phyloP scores from a whole-genome alignment of 2,797 vertebrate genomes.

The Cichlasoma orientale region DNA sequence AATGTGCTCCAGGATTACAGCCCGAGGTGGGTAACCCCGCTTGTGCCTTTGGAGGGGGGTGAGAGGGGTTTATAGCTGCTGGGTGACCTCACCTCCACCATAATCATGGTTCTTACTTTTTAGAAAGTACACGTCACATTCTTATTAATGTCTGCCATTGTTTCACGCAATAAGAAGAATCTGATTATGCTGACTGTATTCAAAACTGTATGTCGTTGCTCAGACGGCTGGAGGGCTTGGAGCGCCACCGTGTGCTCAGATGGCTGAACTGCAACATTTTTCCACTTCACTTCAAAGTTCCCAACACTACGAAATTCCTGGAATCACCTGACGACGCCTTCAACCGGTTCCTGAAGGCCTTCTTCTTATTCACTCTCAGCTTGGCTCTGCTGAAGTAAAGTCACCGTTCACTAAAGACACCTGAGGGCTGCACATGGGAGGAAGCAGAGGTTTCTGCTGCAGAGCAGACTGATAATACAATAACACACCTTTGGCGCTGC shows the following conservation, averaged over 20 bases:
- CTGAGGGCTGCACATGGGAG: background rate
- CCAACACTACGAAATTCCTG: fast-evolving
- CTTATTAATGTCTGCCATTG: fast-evolving
- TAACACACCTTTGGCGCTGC: too few relatives aligned
- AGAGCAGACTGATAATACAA: background rate
- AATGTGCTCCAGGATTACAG: too few relatives aligned
- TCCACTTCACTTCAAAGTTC: background rate
- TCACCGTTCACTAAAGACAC: background rate
- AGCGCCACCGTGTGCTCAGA: constrained; percentile 29
- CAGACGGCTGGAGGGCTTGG: background rate
- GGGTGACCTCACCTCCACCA: fast-evolving
- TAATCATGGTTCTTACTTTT: background rate
- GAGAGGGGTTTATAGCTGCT: background rate
- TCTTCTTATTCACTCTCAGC: background rate
- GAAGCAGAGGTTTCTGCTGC: background rate
- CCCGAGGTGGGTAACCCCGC: background rate
- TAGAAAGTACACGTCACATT: fast-evolving
- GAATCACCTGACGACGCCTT: background rate
- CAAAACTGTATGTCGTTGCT: fast-evolving
- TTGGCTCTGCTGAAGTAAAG: background rate
- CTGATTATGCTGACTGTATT: fast-evolving
- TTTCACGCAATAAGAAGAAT: background rate
- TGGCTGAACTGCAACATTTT: background rate
- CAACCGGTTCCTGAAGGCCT: fast-evolving
- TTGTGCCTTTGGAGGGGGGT: too few relatives aligned